A percentile compares a stretch with the other conserved stretches of the same genome.
Conservation (phyloP, 2,888 invertebrate genomes). For the Drosophila percnosoma region DNA sequence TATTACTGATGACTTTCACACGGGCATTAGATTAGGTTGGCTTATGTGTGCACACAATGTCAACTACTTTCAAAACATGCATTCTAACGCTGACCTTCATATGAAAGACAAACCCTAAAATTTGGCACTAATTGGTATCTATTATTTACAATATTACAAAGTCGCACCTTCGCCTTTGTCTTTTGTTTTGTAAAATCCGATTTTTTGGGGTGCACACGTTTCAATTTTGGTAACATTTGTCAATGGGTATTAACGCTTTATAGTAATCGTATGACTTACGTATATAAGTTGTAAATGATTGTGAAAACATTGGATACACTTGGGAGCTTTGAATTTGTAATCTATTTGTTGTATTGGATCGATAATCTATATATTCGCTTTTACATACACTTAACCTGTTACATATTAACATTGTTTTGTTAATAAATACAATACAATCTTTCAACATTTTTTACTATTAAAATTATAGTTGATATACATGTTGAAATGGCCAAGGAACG, state of each 20-base stretch:
- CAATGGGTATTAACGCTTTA: slow-evolving; percentile 10
- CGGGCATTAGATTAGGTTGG: slow-evolving; percentile 16
- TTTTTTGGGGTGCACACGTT: not conserved
- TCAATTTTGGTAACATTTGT: slow-evolving; percentile 1
- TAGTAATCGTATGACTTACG: not conserved
- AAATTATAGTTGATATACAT: not conserved
- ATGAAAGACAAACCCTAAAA: slow-evolving; percentile 13
- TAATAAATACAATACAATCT: not conserved
- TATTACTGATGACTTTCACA: slow-evolving; percentile 25
- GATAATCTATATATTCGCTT: not conserved
- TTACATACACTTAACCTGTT: not conserved
- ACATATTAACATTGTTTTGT: not conserved
- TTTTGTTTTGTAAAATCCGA: slow-evolving; percentile 22
- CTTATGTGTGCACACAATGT: slow-evolving; percentile 63
- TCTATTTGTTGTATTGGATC: not conserved
- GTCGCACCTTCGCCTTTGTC: slow-evolving; percentile 25
- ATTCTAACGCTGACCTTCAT: slow-evolving; percentile 52
- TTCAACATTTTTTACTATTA: not conserved
- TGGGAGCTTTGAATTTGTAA: not conserved
- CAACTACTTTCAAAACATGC: slow-evolving; percentile 72
- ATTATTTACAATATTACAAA: slow-evolving; percentile 14
- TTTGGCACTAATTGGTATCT: slow-evolving; percentile 28
- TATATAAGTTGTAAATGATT: not conserved
- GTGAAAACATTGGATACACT: not conserved
- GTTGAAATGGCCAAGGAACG: not conserved